A percentile compares a stretch with the other conserved stretches of the same genome.
phyloP scores from a whole-genome alignment of 1,140 invertebrate genomes.

The Bombus superbus region DNA sequence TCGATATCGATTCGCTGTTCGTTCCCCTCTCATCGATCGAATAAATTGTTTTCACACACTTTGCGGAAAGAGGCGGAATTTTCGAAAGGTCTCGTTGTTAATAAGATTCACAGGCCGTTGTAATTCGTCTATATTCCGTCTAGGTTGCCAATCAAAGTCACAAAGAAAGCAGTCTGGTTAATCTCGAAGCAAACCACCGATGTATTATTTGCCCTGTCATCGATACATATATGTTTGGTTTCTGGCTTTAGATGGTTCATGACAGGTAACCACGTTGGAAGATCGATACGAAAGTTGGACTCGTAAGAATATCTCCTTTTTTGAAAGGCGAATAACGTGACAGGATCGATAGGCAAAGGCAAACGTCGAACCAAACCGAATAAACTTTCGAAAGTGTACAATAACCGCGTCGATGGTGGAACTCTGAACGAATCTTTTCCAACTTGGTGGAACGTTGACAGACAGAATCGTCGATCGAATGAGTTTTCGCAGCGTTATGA shows the following conservation, averaged over 20 bases:
- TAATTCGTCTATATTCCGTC: background rate
- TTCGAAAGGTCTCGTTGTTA: background rate
- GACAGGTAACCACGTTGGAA: conserved; percentile 9
- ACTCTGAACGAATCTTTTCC: background rate
- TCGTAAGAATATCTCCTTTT: conserved; percentile 30
- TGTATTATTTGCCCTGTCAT: background rate
- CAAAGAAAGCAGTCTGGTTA: background rate
- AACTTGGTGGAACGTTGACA: background rate
- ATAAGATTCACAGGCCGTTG: background rate
- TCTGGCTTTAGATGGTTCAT: background rate
- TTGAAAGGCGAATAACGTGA: background rate
- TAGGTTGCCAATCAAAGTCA: background rate
- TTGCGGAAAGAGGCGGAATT: background rate
- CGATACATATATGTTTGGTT: conserved; percentile 2
- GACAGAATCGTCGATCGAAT: background rate
- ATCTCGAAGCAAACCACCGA: background rate
- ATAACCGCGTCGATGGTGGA: background rate
- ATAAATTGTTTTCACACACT: background rate
- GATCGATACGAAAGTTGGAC: conserved; percentile 46
- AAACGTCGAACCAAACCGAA: background rate
- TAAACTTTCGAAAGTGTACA: background rate
- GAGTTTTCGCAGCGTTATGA: background rate
- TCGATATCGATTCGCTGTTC: conserved; percentile 14
- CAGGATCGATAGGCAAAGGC: conserved; percentile 1
- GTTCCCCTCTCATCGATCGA: background rate